Conservation (phyloP, 2,113 vertebrate species). For the Cynopterus brachyotis region DNA sequence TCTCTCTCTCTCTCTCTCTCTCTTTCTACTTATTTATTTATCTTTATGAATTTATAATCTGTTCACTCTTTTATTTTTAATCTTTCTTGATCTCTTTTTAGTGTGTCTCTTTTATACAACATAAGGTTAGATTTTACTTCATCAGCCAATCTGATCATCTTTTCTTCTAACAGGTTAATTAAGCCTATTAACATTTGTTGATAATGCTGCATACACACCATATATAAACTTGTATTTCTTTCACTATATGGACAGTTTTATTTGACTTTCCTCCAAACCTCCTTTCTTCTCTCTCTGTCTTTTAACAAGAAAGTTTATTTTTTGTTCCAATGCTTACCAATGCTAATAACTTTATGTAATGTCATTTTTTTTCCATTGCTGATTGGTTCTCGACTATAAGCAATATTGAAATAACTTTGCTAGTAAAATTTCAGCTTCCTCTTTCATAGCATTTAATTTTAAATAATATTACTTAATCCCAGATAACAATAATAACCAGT, state of each 20-base stretch:
- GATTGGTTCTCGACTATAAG: not conserved
- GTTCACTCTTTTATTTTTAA: constrained; percentile 6
- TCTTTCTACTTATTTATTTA: not conserved
- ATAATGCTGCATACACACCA: not conserved
- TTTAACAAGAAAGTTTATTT: not conserved
- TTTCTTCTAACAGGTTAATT: not conserved
- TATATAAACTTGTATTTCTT: not conserved
- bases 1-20: too few relatives aligned
- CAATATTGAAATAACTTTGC: not conserved
- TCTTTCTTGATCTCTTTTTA: constrained; percentile 24
- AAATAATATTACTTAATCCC: not conserved
- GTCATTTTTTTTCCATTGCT: not conserved
- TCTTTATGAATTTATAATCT: not conserved
- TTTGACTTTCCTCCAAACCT: not conserved
- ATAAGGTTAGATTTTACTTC: not conserved
- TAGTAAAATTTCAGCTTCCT: not conserved
- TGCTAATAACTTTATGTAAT: not conserved
- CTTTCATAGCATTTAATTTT: not conserved
- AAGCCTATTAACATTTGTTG: not conserved
- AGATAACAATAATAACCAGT: not conserved
- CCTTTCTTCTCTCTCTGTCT: not conserved
- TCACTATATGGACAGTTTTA: not conserved
- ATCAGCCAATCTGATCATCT: not conserved
- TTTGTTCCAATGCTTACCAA: not conserved
- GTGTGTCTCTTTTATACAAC: not conserved